Evolutionary conservation across 2,113 vertebrate species (phyloP).

Genomic region (Scophthalmus maximus): DNA sequence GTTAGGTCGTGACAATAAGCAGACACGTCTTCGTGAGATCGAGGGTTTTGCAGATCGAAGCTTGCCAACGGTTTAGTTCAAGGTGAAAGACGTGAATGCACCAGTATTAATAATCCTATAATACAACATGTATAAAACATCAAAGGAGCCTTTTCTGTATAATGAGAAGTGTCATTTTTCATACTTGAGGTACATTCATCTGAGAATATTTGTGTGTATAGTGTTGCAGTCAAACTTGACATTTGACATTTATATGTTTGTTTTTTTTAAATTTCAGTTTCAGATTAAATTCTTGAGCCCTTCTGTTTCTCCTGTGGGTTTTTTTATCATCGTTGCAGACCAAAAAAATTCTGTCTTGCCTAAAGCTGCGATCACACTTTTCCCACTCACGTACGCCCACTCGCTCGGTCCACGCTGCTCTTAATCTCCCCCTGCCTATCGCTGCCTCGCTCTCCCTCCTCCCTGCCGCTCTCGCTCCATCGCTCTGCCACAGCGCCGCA

Average conservation of each 20-base stretch:
- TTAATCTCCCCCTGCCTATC: constrained; percentile 59
- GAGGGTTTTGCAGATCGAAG: background rate
- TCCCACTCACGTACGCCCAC: constrained; percentile 71
- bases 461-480: constrained; percentile 24
- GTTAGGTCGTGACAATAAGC: background rate
- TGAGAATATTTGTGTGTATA: too few relatives aligned
- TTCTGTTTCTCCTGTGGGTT: constrained; percentile 35
- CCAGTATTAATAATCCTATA: too few relatives aligned
- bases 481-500: constrained; percentile 38
- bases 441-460: constrained; percentile 49
- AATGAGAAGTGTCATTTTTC: background rate
- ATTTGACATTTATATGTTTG: background rate
- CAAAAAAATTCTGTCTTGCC: constrained; percentile 57
- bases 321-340: constrained; percentile 51
- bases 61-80: background rate
- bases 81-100: too few relatives aligned
- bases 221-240: background rate
- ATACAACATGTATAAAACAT: background rate
- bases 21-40: background rate
- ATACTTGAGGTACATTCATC: background rate
- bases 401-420: constrained; percentile 61
- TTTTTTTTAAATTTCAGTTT: constrained; percentile 32
- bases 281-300: constrained; percentile 28
- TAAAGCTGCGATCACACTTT: constrained; percentile 71
- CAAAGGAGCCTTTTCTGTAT: background rate